phyloP scores from a whole-genome alignment of 2,888 invertebrate species.

The Carpatolechia fugitivella region DNA sequence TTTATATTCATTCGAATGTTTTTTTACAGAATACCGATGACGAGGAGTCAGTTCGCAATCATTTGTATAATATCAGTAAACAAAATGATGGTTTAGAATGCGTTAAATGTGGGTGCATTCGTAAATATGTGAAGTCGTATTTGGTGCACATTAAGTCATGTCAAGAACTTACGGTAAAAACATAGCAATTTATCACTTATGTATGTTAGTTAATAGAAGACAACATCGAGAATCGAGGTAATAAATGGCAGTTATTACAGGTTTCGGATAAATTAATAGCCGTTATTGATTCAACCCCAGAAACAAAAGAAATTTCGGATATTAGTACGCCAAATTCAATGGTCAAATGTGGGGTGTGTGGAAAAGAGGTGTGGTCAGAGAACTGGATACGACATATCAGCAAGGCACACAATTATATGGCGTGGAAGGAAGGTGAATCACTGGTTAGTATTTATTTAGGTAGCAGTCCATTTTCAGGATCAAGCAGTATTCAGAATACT shows the following conservation, averaged over 20 bases:
- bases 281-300: too few relatives aligned
- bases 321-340: neutral
- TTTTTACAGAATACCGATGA: neutral
- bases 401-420: conserved; percentile 28
- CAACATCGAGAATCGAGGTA: too few relatives aligned
- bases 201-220: too few relatives aligned
- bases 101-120: conserved; percentile 9
- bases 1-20: too few relatives aligned
- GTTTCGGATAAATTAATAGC: too few relatives aligned
- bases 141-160: conserved; percentile 39
- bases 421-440: conserved; percentile 25
- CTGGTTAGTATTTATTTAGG: conserved; percentile 21
- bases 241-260: too few relatives aligned
- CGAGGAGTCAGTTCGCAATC: neutral
- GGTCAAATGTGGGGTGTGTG: conserved; percentile 30
- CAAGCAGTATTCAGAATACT: too few relatives aligned
- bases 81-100: conserved; percentile 12
- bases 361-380: conserved; percentile 13
- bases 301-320: too few relatives aligned
- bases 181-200: neutral
- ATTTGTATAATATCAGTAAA: neutral
- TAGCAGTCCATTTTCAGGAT: too few relatives aligned
- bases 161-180: conserved; percentile 24
- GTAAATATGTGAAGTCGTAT: conserved; percentile 36
- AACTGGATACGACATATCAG: conserved; percentile 30